Percentiles rank a stretch among this genome's conserved stretches.
phyloP scores from a whole-genome alignment of 2,888 invertebrate species.

The Cepaea hortensis region DNA sequence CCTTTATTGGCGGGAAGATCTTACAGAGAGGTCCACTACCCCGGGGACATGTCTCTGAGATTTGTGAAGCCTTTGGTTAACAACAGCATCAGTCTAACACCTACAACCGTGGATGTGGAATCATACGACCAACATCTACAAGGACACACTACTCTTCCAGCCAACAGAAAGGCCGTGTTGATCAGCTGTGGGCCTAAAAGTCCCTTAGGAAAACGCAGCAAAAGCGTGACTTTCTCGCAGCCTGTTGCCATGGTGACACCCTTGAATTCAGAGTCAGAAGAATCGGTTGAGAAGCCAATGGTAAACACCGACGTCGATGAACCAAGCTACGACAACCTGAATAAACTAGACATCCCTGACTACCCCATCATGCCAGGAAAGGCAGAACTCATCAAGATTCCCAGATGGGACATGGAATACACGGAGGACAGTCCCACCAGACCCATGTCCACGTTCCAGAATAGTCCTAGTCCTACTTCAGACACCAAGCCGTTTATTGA shows the following conservation, averaged over 20 bases:
- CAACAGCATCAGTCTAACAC: neutral
- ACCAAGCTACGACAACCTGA: constrained; percentile 52
- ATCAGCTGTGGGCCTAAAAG: constrained; percentile 51
- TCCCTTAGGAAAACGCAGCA: constrained; percentile 56
- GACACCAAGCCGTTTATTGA: neutral
- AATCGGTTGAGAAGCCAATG: constrained; percentile 59
- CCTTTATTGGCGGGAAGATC: constrained; percentile 35
- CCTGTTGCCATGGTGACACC: constrained; percentile 71
- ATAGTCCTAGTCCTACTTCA: constrained; percentile 9
- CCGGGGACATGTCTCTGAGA: constrained; percentile 51
- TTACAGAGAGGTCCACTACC: constrained; percentile 44
- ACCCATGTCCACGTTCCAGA: constrained; percentile 53
- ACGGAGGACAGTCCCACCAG: constrained; percentile 18
- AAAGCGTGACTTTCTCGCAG: constrained; percentile 69
- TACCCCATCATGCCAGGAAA: constrained; percentile 40
- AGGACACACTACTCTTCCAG: constrained; percentile 52
- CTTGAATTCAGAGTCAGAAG: constrained; percentile 65
- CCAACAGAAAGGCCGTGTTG: constrained; percentile 44
- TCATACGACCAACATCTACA: constrained; percentile 14
- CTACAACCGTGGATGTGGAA: constrained; percentile 16
- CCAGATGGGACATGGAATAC: constrained; percentile 45
- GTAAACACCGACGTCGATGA: constrained; percentile 41
- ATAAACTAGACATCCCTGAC: constrained; percentile 52
- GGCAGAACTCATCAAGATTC: constrained; percentile 42
- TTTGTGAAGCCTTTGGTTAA: constrained; percentile 39